Conservation (phyloP, 2,797 vertebrate genomes). For the Lophius americanus region DNA sequence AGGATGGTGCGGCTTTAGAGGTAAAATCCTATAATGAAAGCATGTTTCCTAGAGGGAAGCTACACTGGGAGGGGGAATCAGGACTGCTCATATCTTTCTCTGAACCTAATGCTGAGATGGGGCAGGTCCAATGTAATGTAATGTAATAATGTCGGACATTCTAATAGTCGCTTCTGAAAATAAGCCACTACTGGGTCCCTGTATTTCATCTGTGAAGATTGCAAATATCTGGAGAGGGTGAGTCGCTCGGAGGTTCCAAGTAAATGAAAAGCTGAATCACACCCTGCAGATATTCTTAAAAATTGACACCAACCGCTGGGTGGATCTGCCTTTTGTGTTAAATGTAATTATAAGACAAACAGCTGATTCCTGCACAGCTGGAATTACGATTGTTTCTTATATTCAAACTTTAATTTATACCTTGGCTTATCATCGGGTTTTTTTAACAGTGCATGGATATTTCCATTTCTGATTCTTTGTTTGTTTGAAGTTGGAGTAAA, state of each 20-base stretch:
- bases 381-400: conserved; percentile 10
- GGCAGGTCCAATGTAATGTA: too few species aligned
- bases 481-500: conserved; percentile 23
- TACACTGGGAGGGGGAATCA: neutral
- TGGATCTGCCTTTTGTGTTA: conserved; percentile 41
- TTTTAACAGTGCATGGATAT: conserved; percentile 1
- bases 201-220: conserved; percentile 48
- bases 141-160: conserved; percentile 70
- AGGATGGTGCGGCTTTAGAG: conserved; percentile 43
- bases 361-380: conserved; percentile 18
- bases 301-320: conserved; percentile 2
- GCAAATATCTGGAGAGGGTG: conserved; percentile 60
- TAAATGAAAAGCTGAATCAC: conserved; percentile 8
- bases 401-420: neutral
- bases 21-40: conserved; percentile 68
- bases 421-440: neutral
- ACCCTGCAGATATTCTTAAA: conserved; percentile 20
- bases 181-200: conserved; percentile 53
- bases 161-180: conserved; percentile 68
- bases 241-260: conserved; percentile 27
- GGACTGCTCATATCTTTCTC: conserved; percentile 15
- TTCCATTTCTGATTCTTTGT: neutral
- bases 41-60: conserved; percentile 56
- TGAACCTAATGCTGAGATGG: conserved; percentile 47
- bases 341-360: conserved; percentile 50